These are phyloP conservation scores for Rhinolophus sinicus DNA, from an alignment of 2,113 vertebrate species.

Conservation along the genomic window DNA sequence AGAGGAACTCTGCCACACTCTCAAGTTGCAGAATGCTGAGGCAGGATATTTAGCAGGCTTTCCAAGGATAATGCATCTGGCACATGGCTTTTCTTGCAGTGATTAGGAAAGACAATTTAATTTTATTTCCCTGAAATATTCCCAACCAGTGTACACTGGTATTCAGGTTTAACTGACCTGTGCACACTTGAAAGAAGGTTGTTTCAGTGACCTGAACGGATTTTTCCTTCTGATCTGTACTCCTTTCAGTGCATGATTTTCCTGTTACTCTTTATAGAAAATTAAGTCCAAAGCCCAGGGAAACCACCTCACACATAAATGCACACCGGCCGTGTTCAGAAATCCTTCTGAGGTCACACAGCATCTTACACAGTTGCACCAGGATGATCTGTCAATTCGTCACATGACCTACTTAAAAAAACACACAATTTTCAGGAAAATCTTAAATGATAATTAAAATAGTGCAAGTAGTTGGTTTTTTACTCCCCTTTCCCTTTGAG, in stretches of 20 bases:
- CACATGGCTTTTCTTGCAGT: neutral
- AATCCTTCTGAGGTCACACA: neutral
- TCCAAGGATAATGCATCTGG: neutral
- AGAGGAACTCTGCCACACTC: accelerated
- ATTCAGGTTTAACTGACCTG: neutral
- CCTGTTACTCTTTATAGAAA: neutral
- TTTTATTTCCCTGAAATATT: neutral
- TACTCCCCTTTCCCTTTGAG: neutral
- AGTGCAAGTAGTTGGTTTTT: neutral
- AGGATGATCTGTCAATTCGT: too few species aligned
- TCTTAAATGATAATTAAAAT: neutral
- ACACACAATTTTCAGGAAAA: neutral
- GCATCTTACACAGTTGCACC: neutral
- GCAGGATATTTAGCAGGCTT: neutral
- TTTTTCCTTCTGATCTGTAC: neutral
- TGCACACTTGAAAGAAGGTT: neutral
- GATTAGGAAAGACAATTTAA: neutral
- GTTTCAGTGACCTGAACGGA: neutral
- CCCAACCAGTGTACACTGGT: neutral
- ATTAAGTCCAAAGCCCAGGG: neutral
- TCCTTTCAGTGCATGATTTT: neutral
- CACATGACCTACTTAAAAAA: neutral
- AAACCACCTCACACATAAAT: neutral
- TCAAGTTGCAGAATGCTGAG: neutral
- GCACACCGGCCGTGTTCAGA: neutral